Evolutionary conservation across 2,797 vertebrate species (phyloP), one percentile per base, ranked within the genome.

Genomic region (Epinephelus coioides): DNA sequence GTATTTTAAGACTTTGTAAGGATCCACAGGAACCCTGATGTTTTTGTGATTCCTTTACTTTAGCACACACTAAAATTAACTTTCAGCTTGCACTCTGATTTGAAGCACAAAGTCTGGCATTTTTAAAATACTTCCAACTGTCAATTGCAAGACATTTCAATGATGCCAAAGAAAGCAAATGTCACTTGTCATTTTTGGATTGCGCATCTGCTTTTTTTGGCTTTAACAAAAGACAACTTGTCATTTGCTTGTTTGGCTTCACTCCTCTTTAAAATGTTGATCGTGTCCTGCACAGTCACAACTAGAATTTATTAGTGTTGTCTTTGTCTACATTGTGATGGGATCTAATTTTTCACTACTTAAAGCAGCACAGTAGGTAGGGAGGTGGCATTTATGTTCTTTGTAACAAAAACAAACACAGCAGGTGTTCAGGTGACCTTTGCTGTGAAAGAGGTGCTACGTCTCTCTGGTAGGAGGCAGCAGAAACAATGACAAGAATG

Each of bases 401-500:
- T 80, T 80, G 81, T 51, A 65, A 78, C 84, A 86, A 88, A 86
- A 93, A 87, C 85, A 92, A 90, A 85, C 83, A 43, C 90, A 89
- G 88, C 88, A 91, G 89, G 87, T 88, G 86, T 54, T 59, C 70
- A 70, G 74, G 76, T 89, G 88, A 92, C 90, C 91, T 93, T 93
- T 93, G 77, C 84, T 79, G 78, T 78, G 79, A 89, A 79, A 90
- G 65, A 83, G 64, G 59, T 66, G 75, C 71, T 43, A 69, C 25
- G 18, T 78, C 82, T 85, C 74, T 77, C 56, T 75, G 69, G 56
- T 73, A 81, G 79, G 54, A 83, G 65, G 81, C 73, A 62, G 65
- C 65, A 57, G 44, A 85, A 86, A 88, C 83, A 79, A 77, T 86
- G 85, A 91, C 84, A 81, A 81, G 63, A 82, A 87, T 79, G 76